Conservation (phyloP, 2,797 vertebrate genomes). For the Chanos chanos region DNA sequence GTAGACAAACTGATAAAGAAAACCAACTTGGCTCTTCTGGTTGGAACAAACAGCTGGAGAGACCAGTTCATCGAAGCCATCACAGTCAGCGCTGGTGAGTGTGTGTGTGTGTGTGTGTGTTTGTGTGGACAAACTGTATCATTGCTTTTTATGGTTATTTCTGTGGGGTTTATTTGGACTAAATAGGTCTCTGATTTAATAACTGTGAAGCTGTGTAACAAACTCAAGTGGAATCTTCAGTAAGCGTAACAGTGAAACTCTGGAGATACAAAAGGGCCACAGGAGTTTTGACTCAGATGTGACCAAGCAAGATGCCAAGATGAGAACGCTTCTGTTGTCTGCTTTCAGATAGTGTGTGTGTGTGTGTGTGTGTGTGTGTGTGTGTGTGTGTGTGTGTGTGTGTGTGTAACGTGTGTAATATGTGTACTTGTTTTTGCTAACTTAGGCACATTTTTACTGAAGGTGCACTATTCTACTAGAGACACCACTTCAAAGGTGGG, state of each 20-base stretch:
- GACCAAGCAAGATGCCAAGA: too few species aligned
- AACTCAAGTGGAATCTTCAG: too few species aligned
- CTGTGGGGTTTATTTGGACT: conserved; percentile 14
- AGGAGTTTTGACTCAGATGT: too few species aligned
- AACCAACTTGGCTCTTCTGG: conserved; percentile 96
- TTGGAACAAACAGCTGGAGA: conserved; percentile 98
- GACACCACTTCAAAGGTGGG: too few species aligned
- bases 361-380: conserved; percentile 10
- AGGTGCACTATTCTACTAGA: too few species aligned
- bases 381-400: conserved; percentile 1
- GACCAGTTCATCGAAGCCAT: conserved; percentile 99
- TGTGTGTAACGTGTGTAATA: neutral
- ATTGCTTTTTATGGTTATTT: conserved; percentile 24
- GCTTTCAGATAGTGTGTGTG: conserved; percentile 89
- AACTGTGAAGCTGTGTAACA: too few species aligned
- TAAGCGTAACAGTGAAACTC: too few species aligned
- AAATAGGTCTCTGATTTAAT: too few species aligned
- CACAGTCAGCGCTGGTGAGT: conserved; percentile 96
- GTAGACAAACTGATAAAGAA: conserved; percentile 99
- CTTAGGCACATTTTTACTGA: too few species aligned
- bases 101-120: conserved; percentile 4
- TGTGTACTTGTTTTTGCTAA: neutral
- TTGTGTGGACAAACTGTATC: conserved; percentile 2
- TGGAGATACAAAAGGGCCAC: too few species aligned
- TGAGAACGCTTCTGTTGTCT: too few species aligned